These are phyloP conservation scores for Tetramorium alpestre DNA, from an alignment of 1,140 invertebrate species.

Conservation along the genomic window DNA sequence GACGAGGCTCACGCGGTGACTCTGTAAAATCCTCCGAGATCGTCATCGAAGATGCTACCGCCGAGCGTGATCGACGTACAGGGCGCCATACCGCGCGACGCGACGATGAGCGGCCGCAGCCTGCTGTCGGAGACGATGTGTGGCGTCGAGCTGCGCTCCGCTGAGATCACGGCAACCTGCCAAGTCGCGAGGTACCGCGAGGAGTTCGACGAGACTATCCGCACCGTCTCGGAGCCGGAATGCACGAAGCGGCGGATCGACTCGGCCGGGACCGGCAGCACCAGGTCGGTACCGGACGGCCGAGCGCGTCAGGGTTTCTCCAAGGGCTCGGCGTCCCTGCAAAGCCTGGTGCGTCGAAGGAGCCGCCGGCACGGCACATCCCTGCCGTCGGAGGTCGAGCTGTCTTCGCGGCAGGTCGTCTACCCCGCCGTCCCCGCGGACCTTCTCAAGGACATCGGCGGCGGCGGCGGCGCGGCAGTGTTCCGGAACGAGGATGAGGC, in stretches of 20 bases:
- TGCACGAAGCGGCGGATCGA: slow-evolving; percentile 46
- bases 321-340: slow-evolving; percentile 65
- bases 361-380: slow-evolving; percentile 61
- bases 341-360: slow-evolving; percentile 54
- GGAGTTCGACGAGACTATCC: slow-evolving; percentile 49
- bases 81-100: not conserved
- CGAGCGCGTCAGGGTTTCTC: slow-evolving; percentile 51
- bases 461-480: not conserved
- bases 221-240: slow-evolving; percentile 48
- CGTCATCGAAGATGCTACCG: slow-evolving; percentile 44
- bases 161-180: slow-evolving; percentile 24
- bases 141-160: slow-evolving; percentile 36
- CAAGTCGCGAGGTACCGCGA: slow-evolving; percentile 40
- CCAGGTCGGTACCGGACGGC: slow-evolving; percentile 25
- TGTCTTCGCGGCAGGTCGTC: slow-evolving; percentile 66
- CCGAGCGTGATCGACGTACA: slow-evolving; percentile 55
- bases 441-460: slow-evolving; percentile 34
- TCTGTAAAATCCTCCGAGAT: not conserved
- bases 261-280: slow-evolving; percentile 40
- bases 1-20: not conserved
- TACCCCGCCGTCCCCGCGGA: slow-evolving; percentile 45
- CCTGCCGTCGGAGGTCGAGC: slow-evolving; percentile 58
- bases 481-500: slow-evolving; percentile 57
- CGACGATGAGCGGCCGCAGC: not conserved
- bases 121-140: slow-evolving; percentile 44